Conservation (phyloP, 2,797 vertebrate genomes). For the Chelon labrosus region DNA sequence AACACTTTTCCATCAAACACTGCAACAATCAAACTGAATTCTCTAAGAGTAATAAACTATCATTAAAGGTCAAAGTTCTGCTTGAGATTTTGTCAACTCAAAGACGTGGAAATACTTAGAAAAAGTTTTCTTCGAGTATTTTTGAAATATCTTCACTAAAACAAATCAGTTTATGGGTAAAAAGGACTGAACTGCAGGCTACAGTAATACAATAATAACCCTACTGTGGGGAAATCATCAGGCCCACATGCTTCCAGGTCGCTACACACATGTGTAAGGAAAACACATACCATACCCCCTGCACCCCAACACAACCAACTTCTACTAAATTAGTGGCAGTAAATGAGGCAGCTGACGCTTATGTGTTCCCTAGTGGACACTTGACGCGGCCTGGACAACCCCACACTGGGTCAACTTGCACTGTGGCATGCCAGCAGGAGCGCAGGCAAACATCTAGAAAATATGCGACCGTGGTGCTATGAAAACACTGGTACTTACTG, state of each 20-base stretch:
- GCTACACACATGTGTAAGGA: constrained; percentile 52
- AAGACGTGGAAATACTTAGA: no score
- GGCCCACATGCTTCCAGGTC: constrained; percentile 38
- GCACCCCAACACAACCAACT: constrained; percentile 55
- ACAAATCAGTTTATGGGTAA: constrained; percentile 23
- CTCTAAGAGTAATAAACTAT: no score
- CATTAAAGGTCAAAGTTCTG: no score
- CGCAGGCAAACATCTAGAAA: constrained; percentile 52
- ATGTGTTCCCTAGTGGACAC: constrained; percentile 75
- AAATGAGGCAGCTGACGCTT: constrained; percentile 78
- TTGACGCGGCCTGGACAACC: constrained; percentile 72
- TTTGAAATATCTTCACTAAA: constrained; percentile 5
- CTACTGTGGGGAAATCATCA: constrained; percentile 31
- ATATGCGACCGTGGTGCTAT: constrained; percentile 51
- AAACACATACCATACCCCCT: constrained; percentile 70
- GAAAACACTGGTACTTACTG: constrained; percentile 70
- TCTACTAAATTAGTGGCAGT: constrained; percentile 78
- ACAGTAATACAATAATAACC: constrained; percentile 47
- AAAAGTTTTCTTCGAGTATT: background rate
- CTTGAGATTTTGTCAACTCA: no score
- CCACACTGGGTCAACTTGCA: constrained; percentile 76
- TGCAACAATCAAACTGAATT: background rate
- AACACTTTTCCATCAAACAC: background rate
- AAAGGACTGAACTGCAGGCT: constrained; percentile 10
- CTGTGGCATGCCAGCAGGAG: constrained; percentile 47